These are phyloP conservation scores for Periophthalmus modestus DNA, from an alignment of 2,113 vertebrate species.

Conservation along the genomic window DNA sequence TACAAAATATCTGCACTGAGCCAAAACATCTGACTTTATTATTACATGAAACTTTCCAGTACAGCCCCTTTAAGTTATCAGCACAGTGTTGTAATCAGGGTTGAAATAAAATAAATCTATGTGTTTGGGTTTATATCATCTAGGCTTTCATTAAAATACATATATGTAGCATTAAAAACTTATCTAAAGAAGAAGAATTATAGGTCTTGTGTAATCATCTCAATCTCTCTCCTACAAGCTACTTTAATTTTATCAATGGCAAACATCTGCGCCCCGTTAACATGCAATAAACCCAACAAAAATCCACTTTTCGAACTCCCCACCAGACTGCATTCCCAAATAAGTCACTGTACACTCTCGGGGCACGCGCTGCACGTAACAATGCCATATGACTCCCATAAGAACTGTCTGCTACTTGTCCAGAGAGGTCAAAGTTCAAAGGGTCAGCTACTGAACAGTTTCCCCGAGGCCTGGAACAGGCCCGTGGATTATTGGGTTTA, in stretches of 20 bases:
- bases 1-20: too few species aligned
- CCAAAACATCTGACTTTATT: too few species aligned
- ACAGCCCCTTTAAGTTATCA: too few species aligned
- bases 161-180: too few species aligned
- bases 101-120: too few species aligned
- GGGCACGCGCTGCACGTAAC: conserved; percentile 22
- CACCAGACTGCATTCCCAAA: conserved; percentile 18
- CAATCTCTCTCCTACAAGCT: neutral
- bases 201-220: neutral
- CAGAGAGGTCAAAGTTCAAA: conserved; percentile 31
- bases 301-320: neutral
- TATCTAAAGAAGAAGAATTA: neutral
- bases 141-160: too few species aligned
- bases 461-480: conserved; percentile 6
- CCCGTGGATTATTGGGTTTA: neutral
- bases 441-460: conserved; percentile 21
- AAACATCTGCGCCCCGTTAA: neutral
- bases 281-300: conserved; percentile 10
- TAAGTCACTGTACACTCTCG: conserved; percentile 21
- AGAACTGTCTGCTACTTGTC: conserved; percentile 11
- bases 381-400: conserved; percentile 15
- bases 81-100: too few species aligned
- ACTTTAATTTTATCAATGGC: neutral
- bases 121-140: too few species aligned
- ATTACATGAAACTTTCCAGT: too few species aligned